Evolutionary conservation across 92 coral and sea anemone species (phyloP).

Genomic region (Porites cylindrica): DNA sequence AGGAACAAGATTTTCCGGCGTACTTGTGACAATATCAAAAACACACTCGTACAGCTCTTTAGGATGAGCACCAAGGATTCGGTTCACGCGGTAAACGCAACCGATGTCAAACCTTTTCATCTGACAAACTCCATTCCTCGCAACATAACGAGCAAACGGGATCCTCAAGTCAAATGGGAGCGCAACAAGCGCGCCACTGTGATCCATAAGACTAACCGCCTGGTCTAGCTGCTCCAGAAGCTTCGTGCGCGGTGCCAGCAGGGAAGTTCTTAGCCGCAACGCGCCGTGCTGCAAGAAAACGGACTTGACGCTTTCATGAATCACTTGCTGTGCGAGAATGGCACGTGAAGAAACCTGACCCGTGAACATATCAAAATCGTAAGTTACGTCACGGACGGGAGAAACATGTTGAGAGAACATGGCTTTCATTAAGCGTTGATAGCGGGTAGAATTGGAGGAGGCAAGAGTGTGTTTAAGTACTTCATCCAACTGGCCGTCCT

Average conservation of each 20-base stretch:
- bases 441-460: slow-evolving; percentile 92
- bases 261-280: slow-evolving; percentile 78
- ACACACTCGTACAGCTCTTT: slow-evolving; percentile 92
- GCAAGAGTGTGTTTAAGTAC: slow-evolving; percentile 95
- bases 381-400: slow-evolving; percentile 86
- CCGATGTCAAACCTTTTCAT: slow-evolving; percentile 93
- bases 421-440: slow-evolving; percentile 83
- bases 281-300: slow-evolving; percentile 89
- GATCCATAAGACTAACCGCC: slow-evolving; percentile 87
- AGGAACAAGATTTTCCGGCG: slow-evolving; percentile 85
- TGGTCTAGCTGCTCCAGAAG: slow-evolving; percentile 79
- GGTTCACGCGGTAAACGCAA: slow-evolving; percentile 86
- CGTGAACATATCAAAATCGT: slow-evolving; percentile 77
- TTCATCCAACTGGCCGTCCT: slow-evolving; percentile 94
- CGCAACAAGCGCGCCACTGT: slow-evolving; percentile 89
- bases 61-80: slow-evolving; percentile 90
- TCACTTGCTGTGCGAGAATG: slow-evolving; percentile 81
- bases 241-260: slow-evolving; percentile 85
- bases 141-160: slow-evolving; percentile 94
- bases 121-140: slow-evolving; percentile 71
- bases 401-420: slow-evolving; percentile 87
- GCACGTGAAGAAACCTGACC: slow-evolving; percentile 70
- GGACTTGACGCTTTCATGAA: slow-evolving; percentile 81
- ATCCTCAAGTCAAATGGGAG: slow-evolving; percentile 91
- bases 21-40: slow-evolving; percentile 88